Percentiles rank a stretch among this genome's conserved stretches.
These are phyloP conservation scores for Drosophila novamexicana DNA, from an alignment of 1,140 invertebrate genomes.

Conservation along the genomic window DNA sequence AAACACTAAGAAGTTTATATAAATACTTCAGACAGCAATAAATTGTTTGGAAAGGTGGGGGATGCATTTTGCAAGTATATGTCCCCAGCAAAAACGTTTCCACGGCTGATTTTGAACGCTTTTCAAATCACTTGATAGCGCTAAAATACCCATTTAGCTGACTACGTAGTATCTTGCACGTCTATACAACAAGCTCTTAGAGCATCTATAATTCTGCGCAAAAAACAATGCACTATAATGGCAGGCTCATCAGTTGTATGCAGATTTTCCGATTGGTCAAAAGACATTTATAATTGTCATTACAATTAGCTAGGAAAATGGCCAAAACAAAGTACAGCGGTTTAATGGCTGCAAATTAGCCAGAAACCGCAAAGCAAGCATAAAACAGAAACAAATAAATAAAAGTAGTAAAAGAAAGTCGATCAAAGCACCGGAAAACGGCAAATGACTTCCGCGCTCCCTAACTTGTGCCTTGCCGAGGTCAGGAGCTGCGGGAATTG, in stretches of 20 bases:
- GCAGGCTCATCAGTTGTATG: conserved; percentile 11
- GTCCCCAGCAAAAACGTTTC: too few relatives aligned
- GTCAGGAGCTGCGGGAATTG: conserved; percentile 46
- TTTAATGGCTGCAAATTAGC: conserved; percentile 63
- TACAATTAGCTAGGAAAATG: conserved; percentile 31
- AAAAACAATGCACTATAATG: conserved; percentile 17
- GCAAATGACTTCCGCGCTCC: conserved; percentile 54
- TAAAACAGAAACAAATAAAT: conserved; percentile 11
- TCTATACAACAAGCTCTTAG: too few relatives aligned
- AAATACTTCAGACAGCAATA: too few relatives aligned
- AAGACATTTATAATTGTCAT: conserved; percentile 50
- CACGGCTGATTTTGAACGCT: too few relatives aligned
- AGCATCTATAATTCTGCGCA: too few relatives aligned
- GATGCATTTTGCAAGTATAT: too few relatives aligned
- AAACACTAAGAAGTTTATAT: too few relatives aligned
- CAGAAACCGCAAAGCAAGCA: conserved; percentile 38
- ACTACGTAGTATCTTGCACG: too few relatives aligned
- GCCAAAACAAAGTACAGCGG: conserved; percentile 32
- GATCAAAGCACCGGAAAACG: conserved; percentile 39
- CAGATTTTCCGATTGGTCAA: conserved; percentile 8
- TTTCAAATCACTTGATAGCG: too few relatives aligned
- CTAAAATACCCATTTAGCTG: too few relatives aligned
- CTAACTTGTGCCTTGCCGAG: conserved; percentile 3
- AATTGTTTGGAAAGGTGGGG: too few relatives aligned
- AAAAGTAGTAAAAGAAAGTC: conserved; percentile 15